Percentiles rank a stretch among this genome's conserved stretches.
phyloP scores from a whole-genome alignment of 2,888 invertebrate genomes.

The Pyrochroa serraticornis region DNA sequence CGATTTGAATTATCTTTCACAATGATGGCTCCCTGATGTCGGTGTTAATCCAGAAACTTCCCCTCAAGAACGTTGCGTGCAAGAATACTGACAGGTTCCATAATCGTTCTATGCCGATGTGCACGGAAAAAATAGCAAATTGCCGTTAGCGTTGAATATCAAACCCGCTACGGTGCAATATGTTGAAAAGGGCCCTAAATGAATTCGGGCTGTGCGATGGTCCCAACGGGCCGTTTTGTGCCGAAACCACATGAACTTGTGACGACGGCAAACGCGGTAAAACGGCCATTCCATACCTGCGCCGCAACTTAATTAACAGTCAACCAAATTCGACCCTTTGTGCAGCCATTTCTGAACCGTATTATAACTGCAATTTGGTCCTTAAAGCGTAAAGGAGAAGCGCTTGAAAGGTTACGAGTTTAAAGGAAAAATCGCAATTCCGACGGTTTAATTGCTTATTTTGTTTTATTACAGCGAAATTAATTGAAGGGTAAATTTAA shows the following conservation, averaged over 20 bases:
- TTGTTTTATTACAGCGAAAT: no score
- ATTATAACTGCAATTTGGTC: not conserved
- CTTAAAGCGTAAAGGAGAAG: not conserved
- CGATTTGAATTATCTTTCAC: no score
- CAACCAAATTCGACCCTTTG: constrained; percentile 18
- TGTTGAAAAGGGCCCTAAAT: constrained; percentile 13
- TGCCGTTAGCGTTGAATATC: constrained; percentile 27
- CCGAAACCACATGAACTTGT: constrained; percentile 26
- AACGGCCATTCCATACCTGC: constrained; percentile 21
- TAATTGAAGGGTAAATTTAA: no score
- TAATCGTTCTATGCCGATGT: constrained; percentile 23
- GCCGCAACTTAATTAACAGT: constrained; percentile 25
- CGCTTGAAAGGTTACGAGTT: no score
- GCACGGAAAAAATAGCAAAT: constrained; percentile 27
- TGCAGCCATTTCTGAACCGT: not conserved
- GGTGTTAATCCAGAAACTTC: no score
- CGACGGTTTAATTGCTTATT: no score
- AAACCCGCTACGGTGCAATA: constrained; percentile 20
- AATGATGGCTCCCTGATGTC: no score
- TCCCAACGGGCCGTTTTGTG: constrained; percentile 22
- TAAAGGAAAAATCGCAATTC: no score
- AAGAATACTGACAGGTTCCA: constrained; percentile 23
- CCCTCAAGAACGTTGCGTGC: constrained; percentile 11
- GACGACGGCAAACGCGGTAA: constrained; percentile 22
- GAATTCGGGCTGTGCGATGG: constrained; percentile 13